Base-by-base conservation (phyloP, 2,888 invertebrate species). In the Dusona sp. region DNA sequence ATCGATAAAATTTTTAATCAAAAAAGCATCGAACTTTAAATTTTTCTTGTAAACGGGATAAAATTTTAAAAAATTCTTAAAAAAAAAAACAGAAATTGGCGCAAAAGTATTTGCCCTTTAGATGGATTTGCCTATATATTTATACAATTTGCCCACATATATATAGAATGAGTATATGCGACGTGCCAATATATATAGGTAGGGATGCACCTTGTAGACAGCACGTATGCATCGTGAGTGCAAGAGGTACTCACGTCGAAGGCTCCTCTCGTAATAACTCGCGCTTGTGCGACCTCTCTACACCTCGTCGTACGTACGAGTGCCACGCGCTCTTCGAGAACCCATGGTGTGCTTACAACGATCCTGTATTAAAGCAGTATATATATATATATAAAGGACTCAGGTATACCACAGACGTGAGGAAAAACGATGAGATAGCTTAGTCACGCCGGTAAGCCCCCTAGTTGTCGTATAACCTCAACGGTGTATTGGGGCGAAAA, bases 271-370 rank as follows among this genome's bases (percentile, higher is more conserved):
- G 83, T 83, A 83, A 86, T 83, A 86, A 86, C 86, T 83, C 83
- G 83, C 83, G 86, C 65, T 72, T 48, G 72, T 79, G 65, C 86
- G 80, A 86, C 86, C 83, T 83, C 83, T 78, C 83, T 80, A 78
- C 86, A 83, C 86, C 86, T 86, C 86, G 80, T 83, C 77, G 80
- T 73, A 45, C 83, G 83, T 86, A 81, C 83, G 80, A 86, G 83
- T 83, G 86, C 80, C 86, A 86, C 83, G 86, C 83, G 86, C 79
- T 80, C 73, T 61, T 29, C 54, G 77, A 25, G 67, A 57, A 57
- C 75, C 67, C 48, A 57, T 42, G 42, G 74, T 79, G 45, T 45
- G 42, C 75, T 38, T 36, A 70, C 61, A 78, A n/a, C 51, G 54
- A 73, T 67, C 36, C 45, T 64, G 36, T 3, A 33, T 19, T 82